Evolutionary conservation across 2,113 vertebrate genomes (phyloP), one percentile per base, ranked within the genome.

Genomic region (Eptatretus burgeri): DNA sequence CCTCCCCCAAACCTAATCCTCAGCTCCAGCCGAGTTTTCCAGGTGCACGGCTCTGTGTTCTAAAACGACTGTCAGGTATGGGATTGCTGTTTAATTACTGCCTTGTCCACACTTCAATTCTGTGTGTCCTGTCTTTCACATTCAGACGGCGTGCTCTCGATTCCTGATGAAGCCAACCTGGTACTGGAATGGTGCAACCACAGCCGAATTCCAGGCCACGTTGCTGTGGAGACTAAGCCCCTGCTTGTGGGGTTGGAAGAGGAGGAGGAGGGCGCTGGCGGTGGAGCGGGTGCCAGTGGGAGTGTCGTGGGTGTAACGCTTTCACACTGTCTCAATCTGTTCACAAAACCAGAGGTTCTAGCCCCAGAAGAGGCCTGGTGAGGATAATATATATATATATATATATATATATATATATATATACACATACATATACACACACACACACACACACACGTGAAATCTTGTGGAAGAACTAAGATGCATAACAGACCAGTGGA

Each of bases 161-260:
- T 94, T 17, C 73, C 78, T 2, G 87, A 93, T 0, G 80, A 85
- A 52, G 79, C 76, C 16, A 82, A 79, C 10, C 71, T 98, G 18
- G 86, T 85, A 66, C 75, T 98, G 66, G 85, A 94, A 18, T 98
- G 91, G 89, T 83, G 88, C 65, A 98, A 98, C 71, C 94, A 98
- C 0, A 89, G 95, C 69, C 80, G 87, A 10, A 73, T 81, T 51
- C 93, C 83, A 72, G 91, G 95, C 66, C 88, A 91, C 1, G 91
- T 98, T 12, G 70, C 95, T 71, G 86, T 98, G 51, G 82, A 85
- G 68, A 87, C 91, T 51, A 94, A 87, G 73, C 27, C 27, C 27
- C 27, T 41, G 27, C 27, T 41, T 7, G 27, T 41, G 27, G n/a
- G n/a, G n/a, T n/a, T n/a, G n/a, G 27, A 41, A 7, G 27, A 41